Evolutionary conservation across 2,888 invertebrate genomes (phyloP).

Genomic region (Drosophila crucigera): DNA sequence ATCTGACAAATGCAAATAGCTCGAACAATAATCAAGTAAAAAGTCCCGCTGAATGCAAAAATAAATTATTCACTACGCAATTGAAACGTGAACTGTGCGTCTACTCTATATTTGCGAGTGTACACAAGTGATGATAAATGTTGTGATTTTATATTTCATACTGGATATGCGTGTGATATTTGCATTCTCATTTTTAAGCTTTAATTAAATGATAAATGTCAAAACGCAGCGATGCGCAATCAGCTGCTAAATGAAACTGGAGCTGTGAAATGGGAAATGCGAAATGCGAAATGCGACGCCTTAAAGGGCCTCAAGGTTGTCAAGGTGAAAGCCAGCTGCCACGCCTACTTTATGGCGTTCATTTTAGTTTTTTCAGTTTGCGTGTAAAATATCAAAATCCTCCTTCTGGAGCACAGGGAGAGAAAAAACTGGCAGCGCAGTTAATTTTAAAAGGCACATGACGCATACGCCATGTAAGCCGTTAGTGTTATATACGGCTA

Average conservation of each 20-base stretch:
- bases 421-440: conserved; percentile 30
- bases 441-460: conserved; percentile 55
- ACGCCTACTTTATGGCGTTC: conserved; percentile 20
- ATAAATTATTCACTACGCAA: conserved; percentile 36
- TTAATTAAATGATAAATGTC: conserved; percentile 70
- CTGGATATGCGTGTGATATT: not conserved
- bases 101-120: not conserved
- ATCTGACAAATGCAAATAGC: conserved; percentile 71
- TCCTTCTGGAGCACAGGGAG: conserved; percentile 22
- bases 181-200: conserved; percentile 24
- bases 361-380: conserved; percentile 25
- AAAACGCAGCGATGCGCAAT: conserved; percentile 54
- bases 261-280: conserved; percentile 5
- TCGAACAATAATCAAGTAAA: conserved; percentile 26
- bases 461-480: conserved; percentile 52
- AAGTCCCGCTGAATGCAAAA: conserved; percentile 20
- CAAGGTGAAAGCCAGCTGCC: conserved; percentile 12
- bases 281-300: not conserved
- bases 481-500: not conserved
- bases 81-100: not conserved
- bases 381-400: conserved; percentile 23
- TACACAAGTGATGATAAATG: not conserved
- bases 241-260: conserved; percentile 32
- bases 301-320: conserved; percentile 18
- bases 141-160: not conserved